Evolutionary conservation across 2,113 vertebrate genomes (phyloP), one percentile per base, ranked within the genome.

Genomic region (Gasterosteus nipponicus): DNA sequence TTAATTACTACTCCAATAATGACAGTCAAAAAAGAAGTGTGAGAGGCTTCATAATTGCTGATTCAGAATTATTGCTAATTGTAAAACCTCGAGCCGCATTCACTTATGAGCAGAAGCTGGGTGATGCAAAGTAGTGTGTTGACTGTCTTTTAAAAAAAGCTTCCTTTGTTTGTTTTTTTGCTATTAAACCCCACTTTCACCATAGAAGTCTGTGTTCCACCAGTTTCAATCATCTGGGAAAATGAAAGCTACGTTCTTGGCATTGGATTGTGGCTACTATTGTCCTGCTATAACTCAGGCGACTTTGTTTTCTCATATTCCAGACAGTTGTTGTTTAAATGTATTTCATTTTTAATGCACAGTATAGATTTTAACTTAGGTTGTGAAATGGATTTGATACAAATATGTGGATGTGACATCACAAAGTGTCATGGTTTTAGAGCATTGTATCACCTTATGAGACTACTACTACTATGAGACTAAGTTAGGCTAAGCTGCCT

Each of bases 81-180:
- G 57, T 80, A 71, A 72, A 82, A 71, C 57, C 44, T 58, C 56
- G 33, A 71, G 78, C 69, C 62, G 72, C 14, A 26, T 58, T 57
- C 46, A 16, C 29, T 68, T 14, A 66, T 49, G 9, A 76, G 54
- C 60, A 19, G 59, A 68, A 58, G 73, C 60, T 51, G 61, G 47
- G 10, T 10, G 18, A 29, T 74, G 31, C 7, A 18, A 51, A 62
- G 59, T 3, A 38, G 31, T 10, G 22, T 29, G 33, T 44, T 54
- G 31, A 68, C 8, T 56, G 11, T 35, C 5, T 56, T 63, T 56
- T 38, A 38, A 44, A 63, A 39, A 47, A 26, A 26, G 22, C 22
- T 26, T 26, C 7, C 22, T 26, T 47, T 54, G 0, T 54, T 26
- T 11, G 2, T 31, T 31, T 57, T 16, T 39, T 54, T 5, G 8